These are phyloP conservation scores for Amphibalanus amphitrite DNA, from an alignment of 1,140 invertebrate species.

Conservation along the genomic window DNA sequence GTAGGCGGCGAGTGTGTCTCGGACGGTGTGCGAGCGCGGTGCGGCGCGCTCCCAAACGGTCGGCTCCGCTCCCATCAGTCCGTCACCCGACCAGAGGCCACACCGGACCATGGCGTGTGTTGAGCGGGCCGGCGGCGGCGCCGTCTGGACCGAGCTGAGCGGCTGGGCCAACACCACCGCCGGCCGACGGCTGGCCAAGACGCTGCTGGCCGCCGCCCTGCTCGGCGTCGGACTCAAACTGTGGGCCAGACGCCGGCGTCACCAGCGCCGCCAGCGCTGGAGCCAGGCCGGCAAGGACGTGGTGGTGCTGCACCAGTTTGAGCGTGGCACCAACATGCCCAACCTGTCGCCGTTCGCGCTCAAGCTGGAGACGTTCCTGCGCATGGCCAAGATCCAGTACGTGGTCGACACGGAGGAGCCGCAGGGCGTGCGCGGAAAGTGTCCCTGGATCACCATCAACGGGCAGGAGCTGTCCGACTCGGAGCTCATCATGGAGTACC, in stretches of 20 bases:
- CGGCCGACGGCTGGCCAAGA: conserved; percentile 12
- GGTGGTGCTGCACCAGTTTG: conserved; percentile 17
- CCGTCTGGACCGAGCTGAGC: conserved; percentile 12
- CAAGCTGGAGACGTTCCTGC: conserved; percentile 22
- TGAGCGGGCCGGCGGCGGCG: conserved; percentile 5
- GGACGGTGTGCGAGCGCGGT: too few relatives aligned
- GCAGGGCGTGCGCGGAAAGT: conserved; percentile 18
- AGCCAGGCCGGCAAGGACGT: conserved; percentile 14
- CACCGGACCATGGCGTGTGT: too few relatives aligned
- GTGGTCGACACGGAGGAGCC: conserved; percentile 18
- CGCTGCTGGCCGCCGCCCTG: not conserved
- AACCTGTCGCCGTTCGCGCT: conserved; percentile 21
- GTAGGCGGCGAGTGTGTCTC: too few relatives aligned
- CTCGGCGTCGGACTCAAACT: not conserved
- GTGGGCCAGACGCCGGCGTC: not conserved
- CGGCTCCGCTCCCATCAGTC: too few relatives aligned
- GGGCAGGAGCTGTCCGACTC: conserved; percentile 27
- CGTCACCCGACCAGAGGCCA: too few relatives aligned
- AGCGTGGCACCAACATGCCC: conserved; percentile 16
- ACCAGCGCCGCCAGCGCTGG: conserved; percentile 12
- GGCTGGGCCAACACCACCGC: conserved; percentile 15
- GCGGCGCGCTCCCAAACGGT: too few relatives aligned
- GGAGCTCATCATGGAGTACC: conserved; percentile 17
- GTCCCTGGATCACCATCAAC: conserved; percentile 30
- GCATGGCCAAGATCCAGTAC: conserved; percentile 22